Base-by-base conservation (phyloP, 2,888 invertebrate species). In the Panzeria rudis region DNA sequence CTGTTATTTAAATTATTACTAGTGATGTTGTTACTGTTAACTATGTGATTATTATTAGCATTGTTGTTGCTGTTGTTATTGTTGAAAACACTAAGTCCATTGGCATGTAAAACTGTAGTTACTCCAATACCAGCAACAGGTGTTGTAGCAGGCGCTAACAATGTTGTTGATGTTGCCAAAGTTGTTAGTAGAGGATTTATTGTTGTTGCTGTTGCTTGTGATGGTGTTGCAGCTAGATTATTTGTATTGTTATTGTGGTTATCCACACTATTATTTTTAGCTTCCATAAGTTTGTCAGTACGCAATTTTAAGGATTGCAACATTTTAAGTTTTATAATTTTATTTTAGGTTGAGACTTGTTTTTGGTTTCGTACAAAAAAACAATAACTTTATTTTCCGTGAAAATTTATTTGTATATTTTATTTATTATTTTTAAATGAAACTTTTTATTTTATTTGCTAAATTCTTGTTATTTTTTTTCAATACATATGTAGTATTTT, bases 291-390 rank as follows among this genome's bases (percentile, higher is more conserved):
- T 89, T 90, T 90, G 89, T 92, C 91, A 86, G 90, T 89, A 86
- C 88, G 89, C 89, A 91, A 87, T 89, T 92, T 90, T 89, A 92
- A 86, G 83, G 92, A 92, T 89, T 92, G 92, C 90, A 92, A 89
- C 91, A 92, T 92, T 88, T 90, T 91, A 89, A 88, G 84, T 89
- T 90, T 90, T 88, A 83, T 52, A 25, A 64, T 88, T 88, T 89
- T 87, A 86, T 88, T 84, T 62, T 76, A 56, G 78, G 54, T 54
- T 83, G 2, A 35, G 32, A 47, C 15, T 32, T 77, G 75, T 66
- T 66, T 69, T 52, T 50, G 23, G 29, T 56, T 77, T 77, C 32
- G 20, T 38, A 20, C n/a, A n/a, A 56, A 44, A 64, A 64, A 3
- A 73, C 5, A 29, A 5, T 72, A 54, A 44, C 23, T 76, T 80